Evolutionary conservation across 2,888 invertebrate genomes (phyloP).

Genomic region (Brachyptera putata): DNA sequence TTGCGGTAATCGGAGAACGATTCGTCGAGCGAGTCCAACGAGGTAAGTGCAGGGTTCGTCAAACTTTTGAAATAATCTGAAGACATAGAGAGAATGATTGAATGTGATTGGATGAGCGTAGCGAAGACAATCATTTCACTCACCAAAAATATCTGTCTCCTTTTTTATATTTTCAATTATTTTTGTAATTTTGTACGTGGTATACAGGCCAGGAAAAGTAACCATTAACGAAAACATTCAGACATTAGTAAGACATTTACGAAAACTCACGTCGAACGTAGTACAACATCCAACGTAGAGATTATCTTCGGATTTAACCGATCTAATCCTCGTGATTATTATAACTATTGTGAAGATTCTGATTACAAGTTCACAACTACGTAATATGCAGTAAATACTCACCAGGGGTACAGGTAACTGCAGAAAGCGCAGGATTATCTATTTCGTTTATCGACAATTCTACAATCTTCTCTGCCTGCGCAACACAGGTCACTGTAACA

Average conservation of each 20-base stretch:
- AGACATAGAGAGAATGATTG: constrained; percentile 19
- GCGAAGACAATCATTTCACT: background rate
- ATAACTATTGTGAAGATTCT: no score
- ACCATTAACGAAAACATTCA: no score
- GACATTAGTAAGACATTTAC: no score
- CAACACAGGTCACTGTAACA: constrained; percentile 44
- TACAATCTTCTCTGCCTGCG: constrained; percentile 50
- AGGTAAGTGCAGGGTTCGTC: constrained; percentile 45
- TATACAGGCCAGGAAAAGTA: no score
- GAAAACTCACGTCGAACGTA: no score
- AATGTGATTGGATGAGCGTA: background rate
- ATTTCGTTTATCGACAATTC: constrained; percentile 54
- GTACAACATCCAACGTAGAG: no score
- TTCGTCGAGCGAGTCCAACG: constrained; percentile 41
- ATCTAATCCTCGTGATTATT: no score
- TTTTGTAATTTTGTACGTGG: no score
- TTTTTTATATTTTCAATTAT: background rate
- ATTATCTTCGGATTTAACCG: no score
- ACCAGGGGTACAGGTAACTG: constrained; percentile 60
- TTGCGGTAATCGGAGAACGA: constrained; percentile 20
- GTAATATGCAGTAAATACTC: constrained; percentile 15
- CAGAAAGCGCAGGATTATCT: constrained; percentile 63
- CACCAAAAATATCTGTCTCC: background rate
- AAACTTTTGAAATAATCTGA: constrained; percentile 53
- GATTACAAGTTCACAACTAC: no score